A percentile compares a stretch with the other conserved stretches of the same genome.
phyloP scores from a whole-genome alignment of 2,113 vertebrate species.

The Connochaetes taurinus region DNA sequence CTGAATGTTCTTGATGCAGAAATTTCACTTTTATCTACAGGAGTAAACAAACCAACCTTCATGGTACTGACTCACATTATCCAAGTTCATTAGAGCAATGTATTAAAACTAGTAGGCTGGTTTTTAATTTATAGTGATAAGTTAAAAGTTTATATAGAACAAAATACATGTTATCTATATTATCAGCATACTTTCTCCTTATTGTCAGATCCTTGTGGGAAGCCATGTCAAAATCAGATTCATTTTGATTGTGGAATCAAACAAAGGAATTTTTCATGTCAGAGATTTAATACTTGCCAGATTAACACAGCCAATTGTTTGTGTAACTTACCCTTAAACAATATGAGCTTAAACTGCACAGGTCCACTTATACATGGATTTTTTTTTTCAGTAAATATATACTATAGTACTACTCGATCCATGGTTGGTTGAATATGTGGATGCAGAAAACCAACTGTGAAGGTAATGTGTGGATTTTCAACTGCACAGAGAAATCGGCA shows the following conservation, averaged over 20 bases:
- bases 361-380: not conserved
- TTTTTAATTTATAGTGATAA: not conserved
- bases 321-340: not conserved
- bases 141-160: not conserved
- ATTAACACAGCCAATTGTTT: not conserved
- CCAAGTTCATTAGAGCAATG: not conserved
- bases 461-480: not conserved
- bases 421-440: not conserved
- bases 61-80: not conserved
- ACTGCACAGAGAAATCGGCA: not conserved
- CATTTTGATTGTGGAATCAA: not conserved
- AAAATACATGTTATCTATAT: not conserved
- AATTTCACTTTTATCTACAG: slow-evolving; percentile 13
- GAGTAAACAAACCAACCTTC: not conserved
- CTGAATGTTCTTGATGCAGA: slow-evolving; percentile 35
- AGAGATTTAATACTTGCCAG: not conserved
- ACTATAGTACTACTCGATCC: not conserved
- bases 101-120: slow-evolving; percentile 19
- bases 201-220: slow-evolving; percentile 1
- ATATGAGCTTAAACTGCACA: not conserved
- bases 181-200: not conserved
- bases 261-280: slow-evolving; percentile 24
- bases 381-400: not conserved
- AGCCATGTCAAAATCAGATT: slow-evolving; percentile 9
- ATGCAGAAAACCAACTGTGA: not conserved